Base-by-base conservation (phyloP, 2,113 vertebrate species). In the Ochotona princeps region DNA sequence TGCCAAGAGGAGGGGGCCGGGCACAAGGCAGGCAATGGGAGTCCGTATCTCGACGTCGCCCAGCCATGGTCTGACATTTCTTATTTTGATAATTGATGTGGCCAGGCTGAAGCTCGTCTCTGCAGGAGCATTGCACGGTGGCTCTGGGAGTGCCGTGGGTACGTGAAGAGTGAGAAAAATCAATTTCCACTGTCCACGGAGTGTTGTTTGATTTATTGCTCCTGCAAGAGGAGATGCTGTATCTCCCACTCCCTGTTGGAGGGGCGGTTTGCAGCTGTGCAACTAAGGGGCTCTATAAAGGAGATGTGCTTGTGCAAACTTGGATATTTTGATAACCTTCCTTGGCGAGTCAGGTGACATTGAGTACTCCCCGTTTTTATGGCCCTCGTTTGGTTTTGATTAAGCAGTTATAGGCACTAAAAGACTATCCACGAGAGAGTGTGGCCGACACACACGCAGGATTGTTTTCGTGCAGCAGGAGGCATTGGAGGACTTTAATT, bases 121-220 rank as follows among this genome's bases (percentile, higher is more conserved):
- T 0, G 76, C 28, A 63, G 67, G 90, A 78, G 80, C 35, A 21
- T 96, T 85, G 11, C 2, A 0, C 91, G 9, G 0, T 0, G 15
- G 66, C 92, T 51, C 0, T 5, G 76, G 81, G 8, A 32, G 87
- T 51, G 70, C 15, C 91, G 25, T 35, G 78, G 81, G 93, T 94
- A 57, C 49, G 92, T 93, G 96, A 86, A 95, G 88, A 96, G 87
- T 49, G 93, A 96, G 95, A 57, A 95, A 97, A 97, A 97, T 97
- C 98, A 80, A 97, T 98, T 97, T 92, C 94, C 96, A 97, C 97
- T 96, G 94, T 96, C 96, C 80, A 30, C 35, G 5, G 90, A 44
- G 91, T 84, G 95, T 75, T 91, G 96, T 96, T 96, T 98, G 97
- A 97, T 97, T 98, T 97, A 97, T 97, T 93, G 74, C 97, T 1